Percentiles rank a stretch among this genome's conserved stretches.
These are phyloP conservation scores for Theonella swinhoei DNA, from an alignment of 37 sponge, comb jelly and placozoan species.

Conservation along the genomic window DNA sequence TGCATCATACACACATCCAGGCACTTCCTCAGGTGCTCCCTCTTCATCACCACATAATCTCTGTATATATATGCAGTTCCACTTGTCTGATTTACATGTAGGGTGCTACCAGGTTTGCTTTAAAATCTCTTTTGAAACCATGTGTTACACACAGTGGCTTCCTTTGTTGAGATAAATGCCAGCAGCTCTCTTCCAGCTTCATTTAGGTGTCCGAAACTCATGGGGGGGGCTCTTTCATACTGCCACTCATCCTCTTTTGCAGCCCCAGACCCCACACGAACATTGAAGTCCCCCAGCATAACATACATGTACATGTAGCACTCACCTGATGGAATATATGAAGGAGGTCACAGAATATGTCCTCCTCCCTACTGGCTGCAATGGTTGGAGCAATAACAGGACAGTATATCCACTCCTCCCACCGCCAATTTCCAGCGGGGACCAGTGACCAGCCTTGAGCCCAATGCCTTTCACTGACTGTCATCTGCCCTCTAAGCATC, in stretches of 20 bases:
- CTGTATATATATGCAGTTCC: too few species aligned
- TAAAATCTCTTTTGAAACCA: constrained; percentile 44
- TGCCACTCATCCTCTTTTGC: constrained; percentile 29
- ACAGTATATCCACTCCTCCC: constrained; percentile 14
- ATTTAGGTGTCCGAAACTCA: constrained; percentile 42
- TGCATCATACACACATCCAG: constrained; percentile 31
- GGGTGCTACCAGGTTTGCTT: too few species aligned
- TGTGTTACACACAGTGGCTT: constrained; percentile 51
- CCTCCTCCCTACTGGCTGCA: constrained; percentile 15
- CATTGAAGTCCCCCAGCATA: constrained; percentile 28
- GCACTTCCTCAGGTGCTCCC: constrained; percentile 28
- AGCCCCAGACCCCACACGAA: constrained; percentile 4
- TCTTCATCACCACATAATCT: too few species aligned
- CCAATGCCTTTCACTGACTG: constrained; percentile 58
- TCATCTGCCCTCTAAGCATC: constrained; percentile 45
- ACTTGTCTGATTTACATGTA: too few species aligned
- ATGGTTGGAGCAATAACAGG: constrained; percentile 12
- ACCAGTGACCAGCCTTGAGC: constrained; percentile 32
- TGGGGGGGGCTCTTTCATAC: constrained; percentile 37
- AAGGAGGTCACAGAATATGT: constrained; percentile 1
- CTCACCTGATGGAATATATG: constrained; percentile 9
- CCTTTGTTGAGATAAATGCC: constrained; percentile 31
- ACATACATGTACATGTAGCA: constrained; percentile 7
- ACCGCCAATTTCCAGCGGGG: neutral
- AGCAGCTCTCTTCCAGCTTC: constrained; percentile 58